Evolutionary conservation across 1,140 invertebrate species (phyloP).

Genomic region (Andricus grossulariae): DNA sequence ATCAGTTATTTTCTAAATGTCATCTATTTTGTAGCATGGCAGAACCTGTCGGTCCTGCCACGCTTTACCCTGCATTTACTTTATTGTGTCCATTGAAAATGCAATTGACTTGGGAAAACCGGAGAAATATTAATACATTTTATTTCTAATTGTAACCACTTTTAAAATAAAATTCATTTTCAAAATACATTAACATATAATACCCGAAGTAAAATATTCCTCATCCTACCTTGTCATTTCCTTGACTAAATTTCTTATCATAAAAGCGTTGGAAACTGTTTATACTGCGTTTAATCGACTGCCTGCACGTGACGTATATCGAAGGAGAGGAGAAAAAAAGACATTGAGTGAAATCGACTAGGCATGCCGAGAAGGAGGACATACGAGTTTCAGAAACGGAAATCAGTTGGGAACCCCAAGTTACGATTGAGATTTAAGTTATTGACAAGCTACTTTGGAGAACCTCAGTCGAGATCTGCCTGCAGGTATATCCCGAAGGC

Average conservation of each 20-base stretch:
- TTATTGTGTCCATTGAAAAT: too few relatives aligned
- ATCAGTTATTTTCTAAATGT: too few relatives aligned
- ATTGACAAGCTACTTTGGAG: conserved; percentile 76
- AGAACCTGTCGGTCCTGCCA: too few relatives aligned
- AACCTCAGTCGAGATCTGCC: conserved; percentile 67
- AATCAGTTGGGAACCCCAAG: conserved; percentile 73
- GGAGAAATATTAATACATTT: too few relatives aligned
- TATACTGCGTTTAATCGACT: conserved; percentile 4
- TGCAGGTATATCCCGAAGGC: conserved; percentile 68
- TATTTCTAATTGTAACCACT: too few relatives aligned
- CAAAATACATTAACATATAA: too few relatives aligned
- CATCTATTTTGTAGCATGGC: too few relatives aligned
- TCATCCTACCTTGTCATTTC: background rate
- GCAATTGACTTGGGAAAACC: too few relatives aligned
- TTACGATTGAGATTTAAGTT: conserved; percentile 76
- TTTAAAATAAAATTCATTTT: too few relatives aligned
- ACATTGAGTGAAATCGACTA: background rate
- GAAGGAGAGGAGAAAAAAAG: background rate
- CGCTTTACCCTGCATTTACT: too few relatives aligned
- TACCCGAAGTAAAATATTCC: background rate
- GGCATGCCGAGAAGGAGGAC: conserved; percentile 38
- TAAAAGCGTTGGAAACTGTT: conserved; percentile 13
- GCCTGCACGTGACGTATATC: conserved; percentile 6
- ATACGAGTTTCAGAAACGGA: conserved; percentile 65
- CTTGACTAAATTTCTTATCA: background rate